These are phyloP conservation scores for Chironomus tepperi DNA, from an alignment of 1,140 invertebrate genomes.

Conservation along the genomic window DNA sequence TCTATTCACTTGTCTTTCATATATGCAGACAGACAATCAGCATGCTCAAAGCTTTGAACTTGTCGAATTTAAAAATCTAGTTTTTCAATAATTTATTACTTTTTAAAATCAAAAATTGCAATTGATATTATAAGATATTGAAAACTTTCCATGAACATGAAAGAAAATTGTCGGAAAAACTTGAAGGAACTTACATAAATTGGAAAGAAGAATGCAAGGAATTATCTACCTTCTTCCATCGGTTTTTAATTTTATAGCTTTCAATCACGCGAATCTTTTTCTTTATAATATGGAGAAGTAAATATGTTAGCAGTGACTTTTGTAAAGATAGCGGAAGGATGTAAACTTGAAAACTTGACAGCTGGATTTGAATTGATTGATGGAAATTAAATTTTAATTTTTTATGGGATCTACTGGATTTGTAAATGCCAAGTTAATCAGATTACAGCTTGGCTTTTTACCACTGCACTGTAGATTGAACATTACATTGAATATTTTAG, in stretches of 20 bases:
- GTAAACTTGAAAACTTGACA: no score
- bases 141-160: not conserved
- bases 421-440: not conserved
- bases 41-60: not conserved
- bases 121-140: not conserved
- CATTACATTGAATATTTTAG: no score
- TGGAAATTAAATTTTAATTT: not conserved
- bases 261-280: conserved; percentile 2
- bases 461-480: no score
- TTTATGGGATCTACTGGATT: not conserved
- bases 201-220: not conserved
- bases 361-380: no score
- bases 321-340: no score
- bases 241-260: conserved; percentile 19
- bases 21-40: not conserved
- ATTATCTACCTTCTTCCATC: conserved; percentile 18
- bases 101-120: no score
- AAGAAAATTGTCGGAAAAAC: not conserved
- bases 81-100: not conserved
- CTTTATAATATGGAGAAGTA: not conserved
- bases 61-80: not conserved
- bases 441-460: no score
- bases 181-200: conserved; percentile 2
- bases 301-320: not conserved
- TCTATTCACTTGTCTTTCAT: not conserved